Conservation (phyloP, 2,797 vertebrate species). For the Nannoperca obscura region DNA sequence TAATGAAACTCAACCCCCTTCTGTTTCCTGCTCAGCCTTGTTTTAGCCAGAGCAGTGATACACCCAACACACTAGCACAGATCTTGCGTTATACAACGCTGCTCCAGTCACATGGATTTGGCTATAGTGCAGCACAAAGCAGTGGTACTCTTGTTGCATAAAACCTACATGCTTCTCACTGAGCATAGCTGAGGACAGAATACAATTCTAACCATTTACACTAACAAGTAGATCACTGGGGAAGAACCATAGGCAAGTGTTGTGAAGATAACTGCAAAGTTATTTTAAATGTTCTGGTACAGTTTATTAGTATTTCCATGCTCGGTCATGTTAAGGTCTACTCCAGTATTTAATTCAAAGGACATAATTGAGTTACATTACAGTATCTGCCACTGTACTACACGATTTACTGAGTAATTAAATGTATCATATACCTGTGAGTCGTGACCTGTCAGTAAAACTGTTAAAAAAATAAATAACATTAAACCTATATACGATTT, state of each 20-base stretch:
- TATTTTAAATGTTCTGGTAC: no score
- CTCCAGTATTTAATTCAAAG: not conserved
- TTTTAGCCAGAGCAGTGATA: conserved; percentile 31
- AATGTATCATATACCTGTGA: not conserved
- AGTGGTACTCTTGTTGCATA: conserved; percentile 65
- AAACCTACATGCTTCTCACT: conserved; percentile 62
- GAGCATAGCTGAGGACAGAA: not conserved
- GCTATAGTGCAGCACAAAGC: conserved; percentile 47
- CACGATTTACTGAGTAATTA: not conserved
- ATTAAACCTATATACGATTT: no score
- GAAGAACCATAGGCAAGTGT: not conserved
- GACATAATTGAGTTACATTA: conserved; percentile 8
- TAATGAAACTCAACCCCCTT: conserved; percentile 43
- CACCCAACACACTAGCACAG: conserved; percentile 73
- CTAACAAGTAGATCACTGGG: not conserved
- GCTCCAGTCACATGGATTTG: conserved; percentile 77
- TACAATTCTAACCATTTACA: not conserved
- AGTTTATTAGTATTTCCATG: not conserved
- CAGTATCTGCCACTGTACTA: not conserved
- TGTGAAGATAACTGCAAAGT: not conserved
- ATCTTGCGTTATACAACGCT: conserved; percentile 79
- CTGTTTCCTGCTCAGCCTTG: conserved; percentile 36
- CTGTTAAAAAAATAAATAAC: no score
- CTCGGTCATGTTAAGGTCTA: not conserved
- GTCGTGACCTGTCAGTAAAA: not conserved